These are phyloP conservation scores for Orestias chungarensis DNA, from an alignment of 2,797 vertebrate genomes.

Conservation along the genomic window DNA sequence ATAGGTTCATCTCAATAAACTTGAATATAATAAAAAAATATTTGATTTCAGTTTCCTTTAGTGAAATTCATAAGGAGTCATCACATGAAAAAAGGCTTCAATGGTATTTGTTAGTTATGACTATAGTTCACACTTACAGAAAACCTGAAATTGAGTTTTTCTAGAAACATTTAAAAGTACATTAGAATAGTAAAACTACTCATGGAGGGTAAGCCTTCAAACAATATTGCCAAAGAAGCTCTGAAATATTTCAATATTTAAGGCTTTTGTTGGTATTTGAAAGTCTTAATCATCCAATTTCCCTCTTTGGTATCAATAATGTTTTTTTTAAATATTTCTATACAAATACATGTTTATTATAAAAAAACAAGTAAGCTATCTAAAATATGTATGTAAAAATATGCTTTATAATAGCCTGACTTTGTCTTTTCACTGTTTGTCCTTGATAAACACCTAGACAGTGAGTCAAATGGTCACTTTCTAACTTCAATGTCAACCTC, in stretches of 20 bases:
- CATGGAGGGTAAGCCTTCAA: too few species aligned
- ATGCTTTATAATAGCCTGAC: not conserved
- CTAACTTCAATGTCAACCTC: conserved; percentile 37
- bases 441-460: conserved; percentile 28
- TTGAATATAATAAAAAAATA: not conserved
- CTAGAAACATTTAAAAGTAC: not conserved
- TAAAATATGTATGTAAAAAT: not conserved
- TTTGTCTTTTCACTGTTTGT: conserved; percentile 11
- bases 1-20: not conserved
- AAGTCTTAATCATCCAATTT: not conserved
- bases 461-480: conserved; percentile 11
- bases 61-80: not conserved
- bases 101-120: not conserved
- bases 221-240: not conserved
- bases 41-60: not conserved
- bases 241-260: not conserved
- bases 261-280: not conserved
- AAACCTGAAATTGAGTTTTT: not conserved
- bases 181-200: too few species aligned
- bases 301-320: not conserved
- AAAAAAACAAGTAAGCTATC: not conserved
- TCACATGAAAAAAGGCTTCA: not conserved
- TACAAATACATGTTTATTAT: not conserved
- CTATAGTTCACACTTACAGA: not conserved
- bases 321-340: not conserved